Percentiles rank a stretch among this genome's conserved stretches.
These are phyloP conservation scores for Megalopta genalis DNA, from an alignment of 1,140 invertebrate genomes.

Conservation along the genomic window DNA sequence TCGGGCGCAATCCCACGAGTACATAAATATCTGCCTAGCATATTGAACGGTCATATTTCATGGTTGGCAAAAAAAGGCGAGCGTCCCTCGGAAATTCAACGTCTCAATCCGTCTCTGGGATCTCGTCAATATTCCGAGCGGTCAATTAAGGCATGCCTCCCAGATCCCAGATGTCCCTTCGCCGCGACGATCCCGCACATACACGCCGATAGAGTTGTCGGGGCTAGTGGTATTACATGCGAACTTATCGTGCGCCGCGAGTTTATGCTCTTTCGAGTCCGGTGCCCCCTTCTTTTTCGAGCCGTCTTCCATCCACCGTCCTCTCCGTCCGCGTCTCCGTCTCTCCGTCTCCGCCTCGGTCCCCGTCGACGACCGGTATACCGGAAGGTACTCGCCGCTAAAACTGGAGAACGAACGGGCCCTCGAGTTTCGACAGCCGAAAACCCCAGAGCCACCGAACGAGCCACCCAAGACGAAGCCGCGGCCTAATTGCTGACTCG, in stretches of 20 bases:
- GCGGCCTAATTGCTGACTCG: slow-evolving; percentile 39
- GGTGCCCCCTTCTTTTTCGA: slow-evolving; percentile 21
- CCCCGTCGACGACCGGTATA: neutral
- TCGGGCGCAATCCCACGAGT: slow-evolving; percentile 52
- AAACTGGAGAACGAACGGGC: slow-evolving; percentile 10
- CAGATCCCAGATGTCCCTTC: slow-evolving; percentile 70
- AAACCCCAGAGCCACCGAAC: neutral
- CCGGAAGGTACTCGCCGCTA: neutral
- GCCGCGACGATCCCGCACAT: slow-evolving; percentile 25
- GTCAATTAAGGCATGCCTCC: slow-evolving; percentile 71
- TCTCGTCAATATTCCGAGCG: slow-evolving; percentile 70
- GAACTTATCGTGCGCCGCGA: slow-evolving; percentile 19
- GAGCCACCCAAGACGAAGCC: slow-evolving; percentile 42
- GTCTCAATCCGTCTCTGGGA: slow-evolving; percentile 71
- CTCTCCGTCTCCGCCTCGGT: too few relatives aligned
- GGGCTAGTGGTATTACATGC: slow-evolving; percentile 21
- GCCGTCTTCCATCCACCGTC: too few relatives aligned
- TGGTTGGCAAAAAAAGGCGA: slow-evolving; percentile 61
- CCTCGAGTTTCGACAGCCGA: too few relatives aligned
- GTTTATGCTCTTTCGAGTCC: slow-evolving; percentile 8
- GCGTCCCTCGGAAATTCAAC: slow-evolving; percentile 69
- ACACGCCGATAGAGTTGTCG: slow-evolving; percentile 47
- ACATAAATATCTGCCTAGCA: slow-evolving; percentile 70
- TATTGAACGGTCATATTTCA: slow-evolving; percentile 71
- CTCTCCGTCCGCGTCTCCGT: neutral